Base-by-base conservation (phyloP, 2,888 invertebrate species). In the Chromoteleia sp. region DNA sequence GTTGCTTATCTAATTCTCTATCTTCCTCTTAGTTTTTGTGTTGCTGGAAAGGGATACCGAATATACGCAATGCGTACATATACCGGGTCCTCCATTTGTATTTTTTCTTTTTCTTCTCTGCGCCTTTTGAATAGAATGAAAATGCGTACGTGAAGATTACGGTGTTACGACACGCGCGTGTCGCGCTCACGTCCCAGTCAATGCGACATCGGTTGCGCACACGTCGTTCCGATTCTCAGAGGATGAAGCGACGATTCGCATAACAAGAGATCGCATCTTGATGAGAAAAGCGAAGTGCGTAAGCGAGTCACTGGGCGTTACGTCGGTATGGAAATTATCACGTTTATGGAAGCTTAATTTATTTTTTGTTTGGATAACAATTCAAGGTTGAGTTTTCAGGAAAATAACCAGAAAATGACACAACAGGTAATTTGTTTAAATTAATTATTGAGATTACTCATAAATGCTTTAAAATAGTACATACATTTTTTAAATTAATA, bases 211-310 rank as follows among this genome's bases (percentile, higher is more conserved):
- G 85, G 85, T 87, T 85, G 65, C 75, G 75, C 65, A 61, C 45
- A 74, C 63, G 74, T 63, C 63, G 88, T 88, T 86, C 87, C 85
- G 86, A 88, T 89, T 88, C 87, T 88, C 88, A 88, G 78, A 83
- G 83, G 82, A 84, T 84, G 81, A 63, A 33, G 59, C 65, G 58
- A 67, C 65, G 58, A 75, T 65, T 65, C 75, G 65, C 75, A 39
- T 71, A 71, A 65, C 65, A 50, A 56, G 58, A 85, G 84, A 86
- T 86, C 83, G 80, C 84, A 87, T 85, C 82, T 73, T 48, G 48
- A 63, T 79, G 82, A 59, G 83, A 84, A 82, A 84, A 82, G 39
- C 33, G 8, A 67, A 68, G 21, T 65, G 52, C 58, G 45, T 68
- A 17, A 67, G 76, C 59, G 36, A 68, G 52, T 67, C 76, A 61